Percentiles rank a stretch among this genome's conserved stretches.
phyloP scores from a whole-genome alignment of 1,140 invertebrate species.

The Andricus grossulariae region DNA sequence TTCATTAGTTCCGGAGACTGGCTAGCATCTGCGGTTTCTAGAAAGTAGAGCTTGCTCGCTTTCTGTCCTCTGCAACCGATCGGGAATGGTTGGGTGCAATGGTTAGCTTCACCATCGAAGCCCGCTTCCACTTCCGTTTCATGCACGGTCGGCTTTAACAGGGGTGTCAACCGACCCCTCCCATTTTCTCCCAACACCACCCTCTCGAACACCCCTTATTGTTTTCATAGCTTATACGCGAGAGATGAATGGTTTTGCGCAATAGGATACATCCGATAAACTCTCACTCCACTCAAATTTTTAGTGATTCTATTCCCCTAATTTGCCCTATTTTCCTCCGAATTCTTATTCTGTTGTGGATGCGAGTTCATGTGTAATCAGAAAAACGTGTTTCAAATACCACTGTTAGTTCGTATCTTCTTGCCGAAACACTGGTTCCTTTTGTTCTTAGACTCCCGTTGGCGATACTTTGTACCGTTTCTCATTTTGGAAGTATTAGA shows the following conservation, averaged over 20 bases:
- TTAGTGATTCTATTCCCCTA: constrained; percentile 20
- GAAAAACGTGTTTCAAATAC: constrained; percentile 5
- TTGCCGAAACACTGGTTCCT: not conserved
- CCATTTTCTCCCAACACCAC: constrained; percentile 24
- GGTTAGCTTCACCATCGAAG: constrained; percentile 28
- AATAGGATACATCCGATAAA: not conserved
- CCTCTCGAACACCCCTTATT: constrained; percentile 37
- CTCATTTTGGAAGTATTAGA: not conserved
- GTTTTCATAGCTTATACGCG: constrained; percentile 33
- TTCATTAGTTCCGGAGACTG: constrained; percentile 34
- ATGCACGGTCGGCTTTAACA: constrained; percentile 46
- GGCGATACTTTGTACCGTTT: constrained; percentile 25
- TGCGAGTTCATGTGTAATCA: not conserved
- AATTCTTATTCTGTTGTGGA: not conserved
- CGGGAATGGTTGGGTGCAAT: not conserved
- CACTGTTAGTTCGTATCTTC: not conserved
- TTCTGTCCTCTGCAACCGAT: constrained; percentile 20
- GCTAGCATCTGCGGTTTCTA: not conserved
- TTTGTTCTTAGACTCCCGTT: constrained; percentile 6
- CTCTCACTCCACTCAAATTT: constrained; percentile 3
- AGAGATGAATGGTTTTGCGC: constrained; percentile 15
- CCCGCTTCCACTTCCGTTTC: constrained; percentile 47
- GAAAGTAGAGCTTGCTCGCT: not conserved
- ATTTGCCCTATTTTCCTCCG: not conserved
- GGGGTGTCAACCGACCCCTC: constrained; percentile 28